These are phyloP conservation scores for Syrrhaptes paradoxus DNA, from an alignment of 2,113 vertebrate genomes.

Conservation along the genomic window DNA sequence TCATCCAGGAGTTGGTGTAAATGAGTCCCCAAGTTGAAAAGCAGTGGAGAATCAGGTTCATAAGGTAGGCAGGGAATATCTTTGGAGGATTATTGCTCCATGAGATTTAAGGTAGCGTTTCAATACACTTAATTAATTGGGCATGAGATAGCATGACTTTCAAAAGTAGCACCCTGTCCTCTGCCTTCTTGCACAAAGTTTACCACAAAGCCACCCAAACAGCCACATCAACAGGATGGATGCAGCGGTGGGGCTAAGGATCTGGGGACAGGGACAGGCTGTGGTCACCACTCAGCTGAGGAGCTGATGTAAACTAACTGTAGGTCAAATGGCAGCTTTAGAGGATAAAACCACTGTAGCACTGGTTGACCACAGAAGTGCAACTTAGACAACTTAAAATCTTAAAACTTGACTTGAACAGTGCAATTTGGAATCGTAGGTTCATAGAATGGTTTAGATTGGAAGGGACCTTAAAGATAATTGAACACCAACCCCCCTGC, in stretches of 20 bases:
- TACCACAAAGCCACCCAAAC: background rate
- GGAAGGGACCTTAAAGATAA: no score
- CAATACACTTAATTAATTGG: background rate
- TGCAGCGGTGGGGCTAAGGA: background rate
- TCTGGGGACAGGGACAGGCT: no score
- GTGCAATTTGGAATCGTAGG: background rate
- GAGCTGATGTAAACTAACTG: background rate
- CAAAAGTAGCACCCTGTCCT: fast-evolving
- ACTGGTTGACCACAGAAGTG: background rate
- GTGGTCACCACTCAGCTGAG: fast-evolving
- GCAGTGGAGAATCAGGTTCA: background rate
- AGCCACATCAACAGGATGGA: background rate
- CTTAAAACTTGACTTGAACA: background rate
- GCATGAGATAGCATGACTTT: background rate
- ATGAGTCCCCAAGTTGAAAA: background rate
- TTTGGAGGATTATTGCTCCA: background rate
- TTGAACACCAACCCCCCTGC: no score
- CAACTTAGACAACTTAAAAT: background rate
- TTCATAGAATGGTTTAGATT: no score
- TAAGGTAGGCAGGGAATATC: background rate
- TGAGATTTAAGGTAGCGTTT: background rate
- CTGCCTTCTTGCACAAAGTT: background rate
- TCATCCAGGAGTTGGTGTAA: background rate
- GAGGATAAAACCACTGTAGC: background rate
- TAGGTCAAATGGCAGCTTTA: background rate